These are phyloP conservation scores for Ceratina calcarata DNA, from an alignment of 1,140 invertebrate species.

Conservation along the genomic window DNA sequence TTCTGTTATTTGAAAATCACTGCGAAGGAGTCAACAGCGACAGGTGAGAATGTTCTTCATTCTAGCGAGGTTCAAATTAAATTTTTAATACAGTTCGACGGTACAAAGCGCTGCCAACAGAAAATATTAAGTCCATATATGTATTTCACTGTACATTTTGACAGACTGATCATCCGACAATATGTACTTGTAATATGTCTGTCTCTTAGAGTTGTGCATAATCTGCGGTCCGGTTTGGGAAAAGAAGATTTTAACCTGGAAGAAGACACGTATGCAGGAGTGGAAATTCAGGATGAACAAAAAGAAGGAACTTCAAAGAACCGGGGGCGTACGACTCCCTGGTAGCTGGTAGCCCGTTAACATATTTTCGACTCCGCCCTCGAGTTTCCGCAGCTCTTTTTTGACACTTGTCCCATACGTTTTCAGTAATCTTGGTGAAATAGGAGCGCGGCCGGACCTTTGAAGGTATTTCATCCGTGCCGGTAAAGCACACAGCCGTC, in stretches of 20 bases:
- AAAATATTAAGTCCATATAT: too few relatives aligned
- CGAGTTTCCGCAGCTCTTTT: conserved; percentile 7
- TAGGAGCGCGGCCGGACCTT: conserved; percentile 17
- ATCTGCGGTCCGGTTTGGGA: not conserved
- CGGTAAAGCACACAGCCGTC: too few relatives aligned
- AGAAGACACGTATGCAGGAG: not conserved
- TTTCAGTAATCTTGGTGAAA: conserved; percentile 40
- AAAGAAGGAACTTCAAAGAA: conserved; percentile 32
- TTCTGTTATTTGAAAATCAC: too few relatives aligned
- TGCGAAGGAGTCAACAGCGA: too few relatives aligned
- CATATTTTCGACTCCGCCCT: conserved; percentile 31
- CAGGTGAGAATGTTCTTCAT: too few relatives aligned
- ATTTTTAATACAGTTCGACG: too few relatives aligned
- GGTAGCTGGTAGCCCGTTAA: conserved; percentile 19
- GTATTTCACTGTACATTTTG: too few relatives aligned
- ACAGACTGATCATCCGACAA: not conserved
- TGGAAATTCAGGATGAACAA: not conserved
- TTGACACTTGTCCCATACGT: conserved; percentile 25
- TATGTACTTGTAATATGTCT: not conserved
- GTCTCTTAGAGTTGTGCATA: not conserved
- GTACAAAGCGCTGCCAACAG: too few relatives aligned
- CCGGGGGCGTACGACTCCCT: not conserved
- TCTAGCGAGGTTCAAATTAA: too few relatives aligned
- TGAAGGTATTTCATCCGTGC: conserved; percentile 23
- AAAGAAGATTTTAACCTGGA: not conserved